Evolutionary conservation across 2,113 vertebrate genomes (phyloP), one percentile per base, ranked within the genome.

Genomic region (Thymallus thymallus): DNA sequence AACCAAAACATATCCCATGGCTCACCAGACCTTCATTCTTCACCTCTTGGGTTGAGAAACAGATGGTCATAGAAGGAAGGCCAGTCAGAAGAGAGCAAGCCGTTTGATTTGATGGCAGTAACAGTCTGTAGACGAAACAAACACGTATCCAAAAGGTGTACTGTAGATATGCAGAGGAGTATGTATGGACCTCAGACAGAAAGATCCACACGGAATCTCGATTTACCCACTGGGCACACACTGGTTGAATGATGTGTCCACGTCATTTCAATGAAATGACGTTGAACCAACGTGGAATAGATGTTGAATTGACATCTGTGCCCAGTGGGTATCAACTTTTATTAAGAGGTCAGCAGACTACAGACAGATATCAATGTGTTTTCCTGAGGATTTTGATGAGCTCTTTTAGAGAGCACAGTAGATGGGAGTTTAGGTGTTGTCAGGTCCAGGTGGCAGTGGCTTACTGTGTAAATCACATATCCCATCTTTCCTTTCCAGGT

Each of bases 391-490:
- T 64, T 60, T 14, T 72, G 56, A 48, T 73, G 72, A 62, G 62
- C 26, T 20, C 16, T 55, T 6, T 55, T 55, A 18, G 18, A 20
- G 4, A 55, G 74, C 74, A 71, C 64, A 77, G 71, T 75, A 82
- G 82, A 83, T 84, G 82, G 60, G 65, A 78, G 75, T 74, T 73
- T 68, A 82, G 68, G 13, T 70, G 74, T 72, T 80, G 81, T 88
- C 82, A 78, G 83, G 76, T 78, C 77, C 84, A 88, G 84, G 81
- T 88, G 85, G 77, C 69, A 75, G 71, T 68, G 84, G 78, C 82
- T 85, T 80, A 73, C 68, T 84, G 77, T 71, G 69, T 71, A 83
- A 51, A 79, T 84, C 78, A 78, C 80, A 51, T 51, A 18, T 90
- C 85, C 81, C 61, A 80, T 62, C 71, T 69, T 20, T 65, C 45